These are phyloP conservation scores for Liolophura sinensis DNA, from an alignment of 1,140 invertebrate species.

Conservation along the genomic window DNA sequence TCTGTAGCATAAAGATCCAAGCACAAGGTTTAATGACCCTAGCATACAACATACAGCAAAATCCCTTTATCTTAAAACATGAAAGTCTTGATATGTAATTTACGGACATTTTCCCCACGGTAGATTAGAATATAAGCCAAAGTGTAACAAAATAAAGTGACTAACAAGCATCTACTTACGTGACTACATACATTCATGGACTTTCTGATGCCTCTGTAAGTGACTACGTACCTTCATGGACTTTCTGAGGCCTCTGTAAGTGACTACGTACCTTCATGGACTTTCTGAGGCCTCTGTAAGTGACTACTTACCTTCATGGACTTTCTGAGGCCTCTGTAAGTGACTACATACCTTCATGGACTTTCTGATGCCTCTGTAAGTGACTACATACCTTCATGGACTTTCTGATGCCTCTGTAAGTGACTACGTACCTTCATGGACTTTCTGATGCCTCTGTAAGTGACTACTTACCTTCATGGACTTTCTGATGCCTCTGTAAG, in stretches of 20 bases:
- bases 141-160: too few relatives aligned
- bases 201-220: conserved; percentile 23
- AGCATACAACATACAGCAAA: too few relatives aligned
- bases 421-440: conserved; percentile 26
- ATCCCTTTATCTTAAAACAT: too few relatives aligned
- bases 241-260: conserved; percentile 22
- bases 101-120: too few relatives aligned
- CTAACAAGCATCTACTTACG: neutral
- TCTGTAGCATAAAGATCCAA: too few relatives aligned
- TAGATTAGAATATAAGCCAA: too few relatives aligned
- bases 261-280: conserved; percentile 26
- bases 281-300: conserved; percentile 22
- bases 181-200: conserved; percentile 27
- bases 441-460: conserved; percentile 23
- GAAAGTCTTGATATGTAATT: too few relatives aligned
- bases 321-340: conserved; percentile 22
- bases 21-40: too few relatives aligned
- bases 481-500: conserved; percentile 23
- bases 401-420: conserved; percentile 23
- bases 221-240: conserved; percentile 26
- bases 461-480: conserved; percentile 26
- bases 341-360: conserved; percentile 26
- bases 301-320: conserved; percentile 26
- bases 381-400: conserved; percentile 26
- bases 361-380: conserved; percentile 23